Conservation (phyloP, 2,113 vertebrate species). For the Aspidoscelis tigris region DNA sequence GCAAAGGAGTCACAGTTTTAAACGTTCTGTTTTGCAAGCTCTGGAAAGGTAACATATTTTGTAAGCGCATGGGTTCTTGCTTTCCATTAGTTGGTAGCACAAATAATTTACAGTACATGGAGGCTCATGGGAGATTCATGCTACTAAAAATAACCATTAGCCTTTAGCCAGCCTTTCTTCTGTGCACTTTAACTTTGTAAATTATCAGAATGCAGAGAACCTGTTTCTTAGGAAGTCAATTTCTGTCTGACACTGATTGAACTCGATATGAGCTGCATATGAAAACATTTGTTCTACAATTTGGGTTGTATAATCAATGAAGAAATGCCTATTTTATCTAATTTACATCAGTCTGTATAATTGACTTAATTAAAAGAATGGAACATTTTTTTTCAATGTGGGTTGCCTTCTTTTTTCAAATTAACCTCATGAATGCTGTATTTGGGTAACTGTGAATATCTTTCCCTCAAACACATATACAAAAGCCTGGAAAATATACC, state of each 20-base stretch:
- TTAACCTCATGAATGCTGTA: background rate
- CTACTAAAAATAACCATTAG: background rate
- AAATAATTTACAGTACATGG: conserved; percentile 7
- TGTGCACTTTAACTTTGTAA: background rate
- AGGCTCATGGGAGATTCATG: background rate
- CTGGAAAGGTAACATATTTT: background rate
- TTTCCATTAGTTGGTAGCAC: background rate
- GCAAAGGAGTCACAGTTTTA: background rate
- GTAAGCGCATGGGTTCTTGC: background rate
- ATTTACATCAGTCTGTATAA: conserved; percentile 54
- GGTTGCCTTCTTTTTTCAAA: conserved; percentile 56
- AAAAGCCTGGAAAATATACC: background rate
- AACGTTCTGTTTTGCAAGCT: background rate
- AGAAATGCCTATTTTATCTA: conserved; percentile 29
- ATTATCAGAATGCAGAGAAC: background rate
- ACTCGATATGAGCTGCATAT: background rate
- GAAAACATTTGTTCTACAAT: background rate
- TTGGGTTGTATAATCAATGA: conserved; percentile 1
- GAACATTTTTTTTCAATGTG: conserved; percentile 64
- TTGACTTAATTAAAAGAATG: conserved; percentile 67
- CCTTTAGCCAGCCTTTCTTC: background rate
- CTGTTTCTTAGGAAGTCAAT: conserved; percentile 19
- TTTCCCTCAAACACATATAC: background rate
- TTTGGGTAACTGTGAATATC: background rate
- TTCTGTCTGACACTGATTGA: conserved; percentile 11